Percentiles rank a stretch among this genome's conserved stretches.
These are phyloP conservation scores for Hylyphantes graminicola DNA, from an alignment of 1,140 invertebrate genomes.

Conservation along the genomic window DNA sequence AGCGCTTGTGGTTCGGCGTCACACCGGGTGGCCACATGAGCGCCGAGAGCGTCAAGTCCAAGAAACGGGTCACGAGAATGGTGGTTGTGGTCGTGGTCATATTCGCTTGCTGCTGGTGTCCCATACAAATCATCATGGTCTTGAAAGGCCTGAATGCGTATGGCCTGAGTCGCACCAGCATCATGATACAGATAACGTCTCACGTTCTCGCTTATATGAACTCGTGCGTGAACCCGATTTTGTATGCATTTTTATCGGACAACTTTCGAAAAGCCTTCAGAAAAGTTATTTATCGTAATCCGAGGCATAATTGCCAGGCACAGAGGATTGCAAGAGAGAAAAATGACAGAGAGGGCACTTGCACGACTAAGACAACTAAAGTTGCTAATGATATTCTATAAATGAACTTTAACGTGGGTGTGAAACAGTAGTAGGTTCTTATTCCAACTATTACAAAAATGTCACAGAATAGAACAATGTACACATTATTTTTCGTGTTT, in stretches of 20 bases:
- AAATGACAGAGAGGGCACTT: slow-evolving; percentile 51
- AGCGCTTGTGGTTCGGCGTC: slow-evolving; percentile 84
- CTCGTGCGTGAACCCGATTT: slow-evolving; percentile 93
- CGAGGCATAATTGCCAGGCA: slow-evolving; percentile 13
- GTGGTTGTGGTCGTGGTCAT: slow-evolving; percentile 93
- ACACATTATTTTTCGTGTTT: no score
- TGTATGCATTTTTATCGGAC: slow-evolving; percentile 91
- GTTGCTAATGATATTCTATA: slow-evolving; percentile 43
- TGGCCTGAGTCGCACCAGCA: slow-evolving; percentile 74
- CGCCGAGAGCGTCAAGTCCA: slow-evolving; percentile 81
- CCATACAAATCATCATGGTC: slow-evolving; percentile 87
- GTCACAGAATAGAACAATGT: no score
- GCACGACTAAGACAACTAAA: slow-evolving; percentile 58
- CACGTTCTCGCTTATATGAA: slow-evolving; percentile 95
- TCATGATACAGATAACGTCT: slow-evolving; percentile 84
- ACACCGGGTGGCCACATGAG: slow-evolving; percentile 78
- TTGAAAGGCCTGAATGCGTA: slow-evolving; percentile 81
- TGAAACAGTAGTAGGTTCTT: no score
- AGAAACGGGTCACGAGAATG: slow-evolving; percentile 91
- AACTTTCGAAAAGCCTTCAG: slow-evolving; percentile 87
- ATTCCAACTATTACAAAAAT: no score
- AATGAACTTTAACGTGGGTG: background rate
- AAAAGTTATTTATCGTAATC: slow-evolving; percentile 71
- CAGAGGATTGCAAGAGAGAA: background rate
- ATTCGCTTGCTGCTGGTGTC: slow-evolving; percentile 95